Base-by-base conservation (phyloP, 2,888 invertebrate species). In the Stomorhina lunata region DNA sequence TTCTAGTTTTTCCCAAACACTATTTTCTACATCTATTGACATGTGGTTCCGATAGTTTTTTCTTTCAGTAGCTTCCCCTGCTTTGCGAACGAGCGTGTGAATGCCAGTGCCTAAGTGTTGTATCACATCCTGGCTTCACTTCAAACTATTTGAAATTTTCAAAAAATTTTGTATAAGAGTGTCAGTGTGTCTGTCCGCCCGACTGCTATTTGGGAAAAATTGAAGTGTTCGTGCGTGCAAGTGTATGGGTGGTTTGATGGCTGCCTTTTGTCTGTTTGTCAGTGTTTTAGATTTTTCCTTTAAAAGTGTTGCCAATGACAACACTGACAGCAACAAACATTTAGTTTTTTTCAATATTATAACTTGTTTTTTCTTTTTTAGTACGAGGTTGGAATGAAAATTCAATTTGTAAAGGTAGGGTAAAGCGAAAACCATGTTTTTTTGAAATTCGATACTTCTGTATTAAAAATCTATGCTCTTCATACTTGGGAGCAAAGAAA, bases 251-350 rank as follows among this genome's bases (percentile, higher is more conserved):
- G 34, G 2, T 66, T 73, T 55, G 55, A 43, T 66, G 40, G 40
- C 22, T 63, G 3, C 40, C 10, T 32, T 6, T 32, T 63, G 73
- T 53, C 22, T n/a, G 12, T 53, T 22, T 72, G 20, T 7, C 27
- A 53, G 43, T 71, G 71, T 66, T 65, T 65, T 45, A 43, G 43
- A 69, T 61, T 79, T 71, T 55, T 37, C 48, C 65, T 71, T n/a
- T n/a, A 45, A 79, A 79, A 82, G 79, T 76, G 82, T 82, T 82
- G 82, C 79, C 79, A 82, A 43, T 82, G 82, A 82, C 82, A 82
- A 82, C 82, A 79, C 12, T 76, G 82, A 79, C 79, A 79, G 79
- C 45, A 59, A 27, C 69, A 79, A 80, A 76, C 75, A 82, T 75
- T 71, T 20, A 37, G 65, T 78, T 75, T 71, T 55, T 45, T 59